Evolutionary conservation across 1,140 invertebrate species (phyloP), one percentile per base, ranked within the genome.

Genomic region (Muscidifurax raptorellus): DNA sequence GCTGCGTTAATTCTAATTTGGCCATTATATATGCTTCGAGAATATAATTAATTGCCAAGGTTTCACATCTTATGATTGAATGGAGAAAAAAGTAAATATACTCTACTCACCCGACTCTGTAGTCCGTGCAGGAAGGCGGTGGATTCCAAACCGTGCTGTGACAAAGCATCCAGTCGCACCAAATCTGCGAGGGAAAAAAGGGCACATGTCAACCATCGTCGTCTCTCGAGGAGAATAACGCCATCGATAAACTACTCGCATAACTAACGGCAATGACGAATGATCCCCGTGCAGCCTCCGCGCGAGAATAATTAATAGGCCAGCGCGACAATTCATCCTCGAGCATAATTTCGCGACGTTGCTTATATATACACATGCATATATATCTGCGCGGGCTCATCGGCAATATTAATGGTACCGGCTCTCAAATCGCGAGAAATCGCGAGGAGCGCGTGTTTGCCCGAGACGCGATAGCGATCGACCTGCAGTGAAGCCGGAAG

Each of bases 121-220:
- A 97, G 91, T 97, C 96, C 75, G 95, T 94, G 82, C 96, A 96
- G 27, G 95, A 95, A 64, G 97, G 97, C 44, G 96, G 96, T 40
- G 97, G 97, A 93, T 97, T 97, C 97, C 97, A 98, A 59, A 97
- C 94, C 30, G 94, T 94, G 87, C 95, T 96, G 90, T 98, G 96
- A 90, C 96, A 97, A 69, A 97, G 94, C 95, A 98, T 96, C 97
- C 97, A 98, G 91, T 98, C 97, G 90, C 96, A 97, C 97, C 97
- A 98, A 84, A 97, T 95, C 95, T 96, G 88, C 2, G 92, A 90
- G 27, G 78, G 80, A 79, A 82, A 71, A 64, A 44, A 80, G 72
- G 27, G 72, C 18, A 22, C 3, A 59, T n/a, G 6, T 59, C 64
- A 27, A 67, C 12, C 25, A 67, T n/a, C 64, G 36, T 40, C 13